phyloP scores from a whole-genome alignment of 2,113 vertebrate genomes.

The Geothlypis trichas region DNA sequence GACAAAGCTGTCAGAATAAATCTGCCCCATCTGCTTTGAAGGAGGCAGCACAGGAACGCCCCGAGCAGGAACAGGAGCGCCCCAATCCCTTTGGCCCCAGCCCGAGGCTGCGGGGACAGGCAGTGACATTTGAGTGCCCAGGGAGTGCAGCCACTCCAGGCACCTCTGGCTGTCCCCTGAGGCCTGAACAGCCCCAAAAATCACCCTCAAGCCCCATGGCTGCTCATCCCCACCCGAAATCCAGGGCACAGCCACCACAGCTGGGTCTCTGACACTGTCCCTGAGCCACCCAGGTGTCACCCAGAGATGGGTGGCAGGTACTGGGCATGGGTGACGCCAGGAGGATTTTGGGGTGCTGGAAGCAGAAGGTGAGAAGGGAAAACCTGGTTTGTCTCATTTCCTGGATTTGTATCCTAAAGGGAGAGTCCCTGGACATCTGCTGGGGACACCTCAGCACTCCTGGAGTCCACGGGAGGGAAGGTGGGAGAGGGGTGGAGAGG shows the following conservation, averaged over 20 bases:
- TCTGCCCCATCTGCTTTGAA: accelerated
- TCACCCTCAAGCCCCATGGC: accelerated
- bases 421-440: background rate
- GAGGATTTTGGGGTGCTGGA: accelerated
- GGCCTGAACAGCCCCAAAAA: background rate
- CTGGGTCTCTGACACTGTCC: background rate
- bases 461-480: background rate
- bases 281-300: background rate
- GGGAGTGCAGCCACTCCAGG: background rate
- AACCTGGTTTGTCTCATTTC: background rate
- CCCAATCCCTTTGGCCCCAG: background rate
- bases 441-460: background rate
- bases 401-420: background rate
- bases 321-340: accelerated
- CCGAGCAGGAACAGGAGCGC: no score
- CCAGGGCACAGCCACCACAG: background rate
- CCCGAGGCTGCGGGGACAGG: background rate
- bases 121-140: background rate
- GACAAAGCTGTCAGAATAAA: background rate
- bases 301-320: background rate
- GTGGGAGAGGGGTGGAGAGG: background rate
- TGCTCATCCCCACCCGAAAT: background rate
- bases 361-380: background rate
- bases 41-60: background rate
- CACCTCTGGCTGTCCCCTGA: accelerated